Percentiles rank a stretch among this genome's conserved stretches.
Conservation (phyloP, 2,888 invertebrate species). For the Odontothrips loti region DNA sequence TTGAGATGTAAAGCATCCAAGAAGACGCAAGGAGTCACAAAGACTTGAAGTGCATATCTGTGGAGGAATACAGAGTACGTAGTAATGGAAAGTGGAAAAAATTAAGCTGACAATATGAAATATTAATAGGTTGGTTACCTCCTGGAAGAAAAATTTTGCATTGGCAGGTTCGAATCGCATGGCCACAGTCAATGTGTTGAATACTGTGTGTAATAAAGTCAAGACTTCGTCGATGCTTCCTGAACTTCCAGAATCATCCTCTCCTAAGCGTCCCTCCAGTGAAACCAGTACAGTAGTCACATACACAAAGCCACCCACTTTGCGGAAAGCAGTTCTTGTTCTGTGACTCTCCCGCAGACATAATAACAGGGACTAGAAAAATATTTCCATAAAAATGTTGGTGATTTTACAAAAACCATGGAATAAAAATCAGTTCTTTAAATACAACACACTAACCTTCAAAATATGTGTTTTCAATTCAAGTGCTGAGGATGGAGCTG, state of each 20-base stretch:
- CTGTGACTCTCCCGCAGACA: slow-evolving; percentile 95
- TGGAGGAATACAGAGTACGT: slow-evolving; percentile 38
- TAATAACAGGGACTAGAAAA: slow-evolving; percentile 64
- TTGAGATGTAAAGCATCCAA: slow-evolving; percentile 80
- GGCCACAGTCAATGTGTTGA: slow-evolving; percentile 91
- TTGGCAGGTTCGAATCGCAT: slow-evolving; percentile 99
- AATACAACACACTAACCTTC: slow-evolving; percentile 51
- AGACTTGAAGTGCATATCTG: slow-evolving; percentile 90
- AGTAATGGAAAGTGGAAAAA: slow-evolving; percentile 14
- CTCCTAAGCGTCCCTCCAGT: slow-evolving; percentile 74
- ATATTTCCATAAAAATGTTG: slow-evolving; percentile 28
- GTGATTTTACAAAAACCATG: slow-evolving; percentile 29
- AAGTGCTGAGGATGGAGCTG: slow-evolving; percentile 74
- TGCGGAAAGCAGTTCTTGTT: slow-evolving; percentile 92
- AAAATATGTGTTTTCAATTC: slow-evolving; percentile 86
- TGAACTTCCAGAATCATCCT: slow-evolving; percentile 47
- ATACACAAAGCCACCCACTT: slow-evolving; percentile 97
- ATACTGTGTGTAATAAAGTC: slow-evolving; percentile 78
- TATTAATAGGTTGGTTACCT: slow-evolving; percentile 54
- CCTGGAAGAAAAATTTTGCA: slow-evolving; percentile 95
- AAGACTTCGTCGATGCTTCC: slow-evolving; percentile 60
- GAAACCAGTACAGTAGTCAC: slow-evolving; percentile 92
- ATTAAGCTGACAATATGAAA: not conserved
- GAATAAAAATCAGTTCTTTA: not conserved
- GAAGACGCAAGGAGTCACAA: slow-evolving; percentile 83